Conservation (phyloP, 2,797 vertebrate genomes). For the Lutjanus argentimaculatus region DNA sequence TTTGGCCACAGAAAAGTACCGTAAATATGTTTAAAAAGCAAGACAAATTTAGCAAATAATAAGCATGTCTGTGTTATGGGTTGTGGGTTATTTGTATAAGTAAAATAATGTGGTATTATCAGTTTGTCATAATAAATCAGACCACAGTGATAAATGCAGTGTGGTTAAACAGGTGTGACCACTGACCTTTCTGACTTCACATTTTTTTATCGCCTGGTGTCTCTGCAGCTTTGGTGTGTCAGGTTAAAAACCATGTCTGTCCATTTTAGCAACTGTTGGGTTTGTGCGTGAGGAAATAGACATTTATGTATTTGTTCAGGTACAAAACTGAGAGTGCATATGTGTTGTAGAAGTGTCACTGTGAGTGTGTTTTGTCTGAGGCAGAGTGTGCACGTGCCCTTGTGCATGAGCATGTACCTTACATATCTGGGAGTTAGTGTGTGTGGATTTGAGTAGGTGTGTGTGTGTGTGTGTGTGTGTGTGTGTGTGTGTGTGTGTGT, state of each 20-base stretch:
- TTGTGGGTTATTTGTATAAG: neutral
- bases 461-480: slow-evolving; percentile 48
- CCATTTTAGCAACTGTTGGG: neutral
- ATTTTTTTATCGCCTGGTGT: slow-evolving; percentile 26
- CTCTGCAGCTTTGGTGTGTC: slow-evolving; percentile 19
- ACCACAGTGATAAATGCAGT: neutral
- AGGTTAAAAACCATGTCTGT: slow-evolving; percentile 28
- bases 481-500: slow-evolving; percentile 48
- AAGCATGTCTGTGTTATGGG: too few species aligned
- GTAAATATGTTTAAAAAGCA: neutral
- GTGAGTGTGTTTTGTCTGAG: neutral
- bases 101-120: neutral
- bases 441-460: slow-evolving; percentile 27
- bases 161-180: slow-evolving; percentile 7
- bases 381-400: neutral
- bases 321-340: neutral
- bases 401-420: slow-evolving; percentile 34
- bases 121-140: neutral
- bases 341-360: neutral
- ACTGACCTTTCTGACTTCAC: slow-evolving; percentile 33
- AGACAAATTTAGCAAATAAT: neutral
- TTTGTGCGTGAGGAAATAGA: slow-evolving; percentile 6
- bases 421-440: slow-evolving; percentile 42
- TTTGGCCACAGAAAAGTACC: neutral
- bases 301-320: neutral